Percentiles rank a stretch among this genome's conserved stretches.
Evolutionary conservation across 2,888 invertebrate genomes (phyloP).

Genomic region (Lithophane semibrunnea): DNA sequence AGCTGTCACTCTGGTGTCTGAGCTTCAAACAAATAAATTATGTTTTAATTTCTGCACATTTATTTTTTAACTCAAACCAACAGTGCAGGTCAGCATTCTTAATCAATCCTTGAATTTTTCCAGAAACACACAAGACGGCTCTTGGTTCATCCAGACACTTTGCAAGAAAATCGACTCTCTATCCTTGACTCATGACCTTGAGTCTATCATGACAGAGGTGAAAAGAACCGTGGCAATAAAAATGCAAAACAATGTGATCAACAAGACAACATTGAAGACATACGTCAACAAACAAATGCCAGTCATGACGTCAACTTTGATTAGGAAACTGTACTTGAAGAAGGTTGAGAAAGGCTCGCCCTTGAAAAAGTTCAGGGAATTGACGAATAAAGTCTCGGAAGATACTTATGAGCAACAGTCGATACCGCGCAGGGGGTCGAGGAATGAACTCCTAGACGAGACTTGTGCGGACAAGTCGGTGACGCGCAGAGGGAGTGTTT

Average conservation of each 20-base stretch:
- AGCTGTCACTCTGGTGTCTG: neutral
- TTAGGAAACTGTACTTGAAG: constrained; percentile 78
- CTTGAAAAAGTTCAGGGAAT: constrained; percentile 1
- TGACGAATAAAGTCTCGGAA: constrained; percentile 67
- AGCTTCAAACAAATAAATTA: neutral
- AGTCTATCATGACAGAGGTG: constrained; percentile 81
- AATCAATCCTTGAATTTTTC: constrained; percentile 42
- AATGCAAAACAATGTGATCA: constrained; percentile 71
- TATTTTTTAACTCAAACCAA: neutral
- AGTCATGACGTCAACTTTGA: constrained; percentile 76
- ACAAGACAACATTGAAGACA: constrained; percentile 69
- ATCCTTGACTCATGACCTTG: constrained; percentile 74
- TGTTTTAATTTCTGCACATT: neutral
- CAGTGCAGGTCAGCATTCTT: neutral
- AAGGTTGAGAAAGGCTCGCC: constrained; percentile 60
- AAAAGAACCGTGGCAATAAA: constrained; percentile 82
- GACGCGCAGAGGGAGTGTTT: too few species aligned
- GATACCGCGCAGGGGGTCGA: too few species aligned
- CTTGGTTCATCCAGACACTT: constrained; percentile 84
- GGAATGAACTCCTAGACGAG: too few species aligned
- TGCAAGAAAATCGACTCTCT: constrained; percentile 78
- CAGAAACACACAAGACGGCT: constrained; percentile 77
- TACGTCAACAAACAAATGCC: constrained; percentile 80
- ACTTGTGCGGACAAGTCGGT: too few species aligned
- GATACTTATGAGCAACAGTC: too few species aligned